A percentile compares a stretch with the other conserved stretches of the same genome.
Evolutionary conservation across 2,797 vertebrate species (phyloP).

Genomic region (Sciurus carolinensis): DNA sequence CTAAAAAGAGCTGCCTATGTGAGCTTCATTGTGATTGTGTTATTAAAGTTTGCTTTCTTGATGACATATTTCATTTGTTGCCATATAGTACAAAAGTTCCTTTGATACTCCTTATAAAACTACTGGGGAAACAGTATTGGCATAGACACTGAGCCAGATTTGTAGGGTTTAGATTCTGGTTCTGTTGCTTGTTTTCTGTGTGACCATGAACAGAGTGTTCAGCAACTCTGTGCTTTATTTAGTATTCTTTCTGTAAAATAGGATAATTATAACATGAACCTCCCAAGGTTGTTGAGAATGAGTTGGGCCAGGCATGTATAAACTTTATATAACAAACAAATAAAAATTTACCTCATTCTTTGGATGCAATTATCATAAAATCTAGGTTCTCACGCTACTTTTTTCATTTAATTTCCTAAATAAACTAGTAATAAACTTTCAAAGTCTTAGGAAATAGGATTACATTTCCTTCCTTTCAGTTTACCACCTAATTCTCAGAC

Average conservation of each 20-base stretch:
- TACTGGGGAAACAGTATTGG: neutral
- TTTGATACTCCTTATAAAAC: neutral
- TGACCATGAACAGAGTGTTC: neutral
- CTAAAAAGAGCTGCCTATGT: neutral
- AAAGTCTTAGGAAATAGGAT: neutral
- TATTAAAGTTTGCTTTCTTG: neutral
- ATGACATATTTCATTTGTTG: neutral
- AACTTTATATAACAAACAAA: neutral
- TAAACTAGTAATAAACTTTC: neutral
- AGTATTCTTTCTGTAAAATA: neutral
- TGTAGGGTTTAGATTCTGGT: neutral
- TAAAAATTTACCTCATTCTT: neutral
- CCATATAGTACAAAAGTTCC: neutral
- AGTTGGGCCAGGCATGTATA: neutral
- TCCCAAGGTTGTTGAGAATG: neutral
- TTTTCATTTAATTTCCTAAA: neutral
- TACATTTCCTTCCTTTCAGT: neutral
- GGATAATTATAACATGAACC: neutral
- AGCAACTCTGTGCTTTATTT: neutral
- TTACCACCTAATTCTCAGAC: neutral
- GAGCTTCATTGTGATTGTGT: neutral
- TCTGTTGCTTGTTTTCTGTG: neutral
- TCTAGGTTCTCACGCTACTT: neutral
- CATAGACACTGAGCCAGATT: neutral
- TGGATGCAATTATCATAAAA: neutral